A percentile compares a stretch with the other conserved stretches of the same genome.
Conservation (phyloP, 1,140 invertebrate species). For the silkworm (Bombyx mori) region DNA sequence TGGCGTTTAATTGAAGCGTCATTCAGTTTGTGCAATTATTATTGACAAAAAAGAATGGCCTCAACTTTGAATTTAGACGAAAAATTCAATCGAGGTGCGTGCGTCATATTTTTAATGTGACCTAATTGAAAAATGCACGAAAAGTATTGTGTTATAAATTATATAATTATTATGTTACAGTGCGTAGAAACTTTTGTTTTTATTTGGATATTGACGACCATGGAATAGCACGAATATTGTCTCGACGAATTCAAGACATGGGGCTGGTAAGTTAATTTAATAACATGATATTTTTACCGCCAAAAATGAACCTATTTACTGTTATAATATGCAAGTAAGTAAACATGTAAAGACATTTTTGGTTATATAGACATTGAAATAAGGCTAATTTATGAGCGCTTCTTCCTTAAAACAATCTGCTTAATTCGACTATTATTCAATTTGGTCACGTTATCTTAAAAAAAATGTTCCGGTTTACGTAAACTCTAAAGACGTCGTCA, state of each 20-base stretch:
- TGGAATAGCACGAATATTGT: conserved; percentile 73
- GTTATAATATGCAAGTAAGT: too few species aligned
- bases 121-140: conserved; percentile 16
- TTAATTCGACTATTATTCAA: too few species aligned
- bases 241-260: conserved; percentile 76
- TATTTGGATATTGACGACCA: conserved; percentile 81
- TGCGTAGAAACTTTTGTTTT: conserved; percentile 74
- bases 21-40: conserved; percentile 14
- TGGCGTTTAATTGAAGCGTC: conserved; percentile 10
- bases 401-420: too few species aligned
- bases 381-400: too few species aligned
- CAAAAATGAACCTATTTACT: too few species aligned
- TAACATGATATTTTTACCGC: conserved; percentile 13
- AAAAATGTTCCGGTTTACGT: too few species aligned
- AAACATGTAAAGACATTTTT: neutral
- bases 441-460: too few species aligned
- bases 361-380: neutral
- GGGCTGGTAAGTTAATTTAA: conserved; percentile 73
- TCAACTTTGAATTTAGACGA: conserved; percentile 55
- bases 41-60: conserved; percentile 44
- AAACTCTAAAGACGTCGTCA: too few species aligned
- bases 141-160: conserved; percentile 6
- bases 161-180: conserved; percentile 35
- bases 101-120: conserved; percentile 27
- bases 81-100: conserved; percentile 57